Conservation (phyloP, 1,140 invertebrate genomes). For the Caenorhabditis remanei region DNA sequence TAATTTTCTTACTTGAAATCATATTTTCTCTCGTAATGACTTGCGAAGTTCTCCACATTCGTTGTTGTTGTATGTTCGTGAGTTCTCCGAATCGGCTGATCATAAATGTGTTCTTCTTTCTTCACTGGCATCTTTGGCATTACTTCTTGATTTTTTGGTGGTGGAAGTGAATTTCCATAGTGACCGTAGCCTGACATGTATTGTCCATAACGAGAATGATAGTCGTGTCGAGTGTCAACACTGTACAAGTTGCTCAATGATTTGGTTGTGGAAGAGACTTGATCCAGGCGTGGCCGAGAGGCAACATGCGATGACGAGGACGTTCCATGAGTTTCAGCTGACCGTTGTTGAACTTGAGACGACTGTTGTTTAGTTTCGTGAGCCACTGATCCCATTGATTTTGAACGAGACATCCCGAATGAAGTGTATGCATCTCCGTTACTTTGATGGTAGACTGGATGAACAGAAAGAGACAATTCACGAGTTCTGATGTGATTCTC, state of each 20-base stretch:
- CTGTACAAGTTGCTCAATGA: slow-evolving; percentile 31
- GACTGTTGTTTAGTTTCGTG: slow-evolving; percentile 3
- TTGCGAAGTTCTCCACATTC: neutral
- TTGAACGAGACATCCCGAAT: slow-evolving; percentile 19
- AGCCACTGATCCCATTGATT: slow-evolving; percentile 30
- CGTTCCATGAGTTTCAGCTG: neutral
- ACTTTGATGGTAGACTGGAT: slow-evolving; percentile 24
- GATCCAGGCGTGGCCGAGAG: neutral
- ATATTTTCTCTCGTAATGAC: slow-evolving; percentile 43
- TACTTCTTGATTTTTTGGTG: slow-evolving; percentile 1
- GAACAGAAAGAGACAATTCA: slow-evolving; percentile 21
- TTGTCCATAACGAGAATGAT: slow-evolving; percentile 17
- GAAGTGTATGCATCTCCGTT: slow-evolving; percentile 4
- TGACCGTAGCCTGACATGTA: slow-evolving; percentile 17
- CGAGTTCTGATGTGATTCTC: slow-evolving; percentile 33
- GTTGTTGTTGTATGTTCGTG: neutral
- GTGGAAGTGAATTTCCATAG: slow-evolving; percentile 15
- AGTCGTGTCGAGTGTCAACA: slow-evolving; percentile 22
- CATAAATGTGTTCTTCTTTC: slow-evolving; percentile 41
- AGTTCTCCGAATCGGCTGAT: slow-evolving; percentile 1
- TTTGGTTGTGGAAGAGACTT: slow-evolving; percentile 15
- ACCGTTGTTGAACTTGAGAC: neutral
- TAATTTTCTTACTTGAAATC: slow-evolving; percentile 2
- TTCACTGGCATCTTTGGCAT: slow-evolving; percentile 30
- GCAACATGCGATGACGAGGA: neutral